phyloP scores from a whole-genome alignment of 2,797 vertebrate genomes.

The Poecilia velifera region DNA sequence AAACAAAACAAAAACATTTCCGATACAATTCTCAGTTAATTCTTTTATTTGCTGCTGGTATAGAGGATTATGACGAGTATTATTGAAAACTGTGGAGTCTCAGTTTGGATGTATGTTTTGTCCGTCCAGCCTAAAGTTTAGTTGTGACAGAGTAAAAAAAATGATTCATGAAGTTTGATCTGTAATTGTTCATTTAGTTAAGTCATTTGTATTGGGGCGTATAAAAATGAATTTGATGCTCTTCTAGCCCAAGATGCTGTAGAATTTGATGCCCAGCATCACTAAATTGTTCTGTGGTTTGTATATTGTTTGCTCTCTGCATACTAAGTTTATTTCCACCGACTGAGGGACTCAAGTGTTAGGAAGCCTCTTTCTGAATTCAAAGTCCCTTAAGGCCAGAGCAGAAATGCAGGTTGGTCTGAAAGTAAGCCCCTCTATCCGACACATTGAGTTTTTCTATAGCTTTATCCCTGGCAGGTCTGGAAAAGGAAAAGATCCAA shows the following conservation, averaged over 20 bases:
- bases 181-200: neutral
- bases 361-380: neutral
- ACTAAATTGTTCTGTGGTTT: neutral
- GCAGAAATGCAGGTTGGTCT: neutral
- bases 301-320: neutral
- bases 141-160: neutral
- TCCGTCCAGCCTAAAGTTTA: neutral
- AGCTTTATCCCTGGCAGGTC: neutral
- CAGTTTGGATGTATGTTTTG: neutral
- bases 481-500: neutral
- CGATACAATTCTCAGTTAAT: neutral
- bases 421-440: neutral
- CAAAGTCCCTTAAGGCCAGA: neutral
- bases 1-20: neutral
- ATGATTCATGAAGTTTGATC: neutral
- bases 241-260: neutral
- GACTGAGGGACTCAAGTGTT: neutral
- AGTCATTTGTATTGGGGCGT: neutral
- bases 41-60: neutral
- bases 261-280: neutral
- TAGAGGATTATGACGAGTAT: neutral
- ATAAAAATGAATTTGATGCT: neutral
- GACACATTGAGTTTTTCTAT: neutral
- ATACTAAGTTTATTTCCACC: neutral
- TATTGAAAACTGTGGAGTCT: neutral